Evolutionary conservation across 2,113 vertebrate species (phyloP).

Genomic region (Sander lucioperca): DNA sequence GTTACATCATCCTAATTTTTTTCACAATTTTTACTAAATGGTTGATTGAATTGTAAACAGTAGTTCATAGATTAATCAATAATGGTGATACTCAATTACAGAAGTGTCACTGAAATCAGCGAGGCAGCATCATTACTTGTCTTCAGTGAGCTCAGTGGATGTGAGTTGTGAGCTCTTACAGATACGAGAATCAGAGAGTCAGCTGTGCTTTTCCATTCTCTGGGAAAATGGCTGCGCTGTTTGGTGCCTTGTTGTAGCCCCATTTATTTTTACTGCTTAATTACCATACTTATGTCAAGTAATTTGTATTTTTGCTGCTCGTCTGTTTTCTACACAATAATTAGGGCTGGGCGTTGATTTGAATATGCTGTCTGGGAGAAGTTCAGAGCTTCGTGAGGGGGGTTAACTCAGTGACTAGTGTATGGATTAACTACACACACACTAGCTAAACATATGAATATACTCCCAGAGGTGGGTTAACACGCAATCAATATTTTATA

Average conservation of each 20-base stretch:
- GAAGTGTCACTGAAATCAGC: not conserved
- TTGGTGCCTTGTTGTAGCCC: conserved; percentile 66
- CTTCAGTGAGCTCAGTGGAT: not conserved
- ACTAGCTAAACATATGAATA: not conserved
- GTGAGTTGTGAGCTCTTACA: conserved; percentile 23
- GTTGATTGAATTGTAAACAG: not conserved
- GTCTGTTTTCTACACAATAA: conserved; percentile 76
- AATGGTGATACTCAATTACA: not conserved
- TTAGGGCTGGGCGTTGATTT: conserved; percentile 76
- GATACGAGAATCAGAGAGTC: conserved; percentile 5
- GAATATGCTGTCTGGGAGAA: conserved; percentile 56
- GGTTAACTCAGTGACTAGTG: conserved; percentile 40
- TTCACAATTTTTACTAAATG: not conserved
- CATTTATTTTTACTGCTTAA: conserved; percentile 78
- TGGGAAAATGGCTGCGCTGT: conserved; percentile 50
- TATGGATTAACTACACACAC: conserved; percentile 40
- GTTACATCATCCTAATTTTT: too few relatives aligned
- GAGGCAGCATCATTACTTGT: not conserved
- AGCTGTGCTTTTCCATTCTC: conserved; percentile 49
- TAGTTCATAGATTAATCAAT: not conserved
- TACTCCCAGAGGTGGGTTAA: not conserved
- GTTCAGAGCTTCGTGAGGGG: conserved; percentile 30
- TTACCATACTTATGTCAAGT: conserved; percentile 76
- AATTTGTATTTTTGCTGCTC: conserved; percentile 77
- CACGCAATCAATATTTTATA: not conserved